A percentile compares a stretch with the other conserved stretches of the same genome.
phyloP scores from a whole-genome alignment of 2,797 vertebrate genomes.

The Xerus rutilus region DNA sequence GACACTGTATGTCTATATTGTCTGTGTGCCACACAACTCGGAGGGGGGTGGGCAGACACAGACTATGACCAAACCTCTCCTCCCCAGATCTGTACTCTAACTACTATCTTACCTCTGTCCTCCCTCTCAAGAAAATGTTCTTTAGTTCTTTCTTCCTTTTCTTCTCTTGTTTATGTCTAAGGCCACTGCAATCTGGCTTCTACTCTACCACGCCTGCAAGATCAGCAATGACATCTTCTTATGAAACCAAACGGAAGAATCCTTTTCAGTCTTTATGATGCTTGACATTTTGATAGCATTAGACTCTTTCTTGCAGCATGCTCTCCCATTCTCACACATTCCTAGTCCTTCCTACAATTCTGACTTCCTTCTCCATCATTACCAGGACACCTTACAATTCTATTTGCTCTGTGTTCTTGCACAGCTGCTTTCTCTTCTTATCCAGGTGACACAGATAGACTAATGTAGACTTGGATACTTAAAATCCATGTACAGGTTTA shows the following conservation, averaged over 20 bases:
- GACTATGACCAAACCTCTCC: neutral
- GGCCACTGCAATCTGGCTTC: neutral
- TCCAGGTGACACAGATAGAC: neutral
- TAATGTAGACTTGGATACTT: neutral
- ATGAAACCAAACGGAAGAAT: conserved; percentile 21
- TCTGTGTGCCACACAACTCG: neutral
- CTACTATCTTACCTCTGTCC: neutral
- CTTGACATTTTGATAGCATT: neutral
- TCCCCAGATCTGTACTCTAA: neutral
- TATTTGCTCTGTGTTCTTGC: neutral
- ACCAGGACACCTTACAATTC: neutral
- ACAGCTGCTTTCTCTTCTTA: neutral
- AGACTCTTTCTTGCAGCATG: neutral
- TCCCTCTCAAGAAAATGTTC: neutral
- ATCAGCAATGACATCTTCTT: neutral
- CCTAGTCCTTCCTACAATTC: neutral
- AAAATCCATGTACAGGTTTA: neutral
- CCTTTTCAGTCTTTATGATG: neutral
- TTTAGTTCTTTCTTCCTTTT: neutral
- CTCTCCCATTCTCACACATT: neutral
- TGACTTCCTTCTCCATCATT: neutral
- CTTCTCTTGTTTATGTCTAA: neutral
- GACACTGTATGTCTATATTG: rapidly evolving
- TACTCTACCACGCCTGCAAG: neutral
- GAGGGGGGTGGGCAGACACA: neutral